A percentile compares a stretch with the other conserved stretches of the same genome.
Conservation (phyloP, 2,113 vertebrate genomes). For the Pachypanchax playfairii region DNA sequence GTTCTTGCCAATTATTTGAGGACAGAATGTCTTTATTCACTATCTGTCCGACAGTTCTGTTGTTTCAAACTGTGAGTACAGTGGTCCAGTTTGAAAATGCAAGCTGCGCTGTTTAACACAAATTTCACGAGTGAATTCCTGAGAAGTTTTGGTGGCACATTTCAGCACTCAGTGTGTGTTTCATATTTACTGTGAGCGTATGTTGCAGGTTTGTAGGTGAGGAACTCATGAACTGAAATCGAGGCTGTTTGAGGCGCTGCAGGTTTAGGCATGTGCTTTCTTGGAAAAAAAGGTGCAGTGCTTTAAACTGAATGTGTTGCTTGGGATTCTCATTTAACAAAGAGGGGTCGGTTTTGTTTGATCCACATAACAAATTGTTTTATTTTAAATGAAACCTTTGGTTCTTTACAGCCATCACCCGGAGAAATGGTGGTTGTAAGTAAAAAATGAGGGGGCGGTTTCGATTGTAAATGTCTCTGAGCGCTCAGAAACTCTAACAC, state of each 20-base stretch:
- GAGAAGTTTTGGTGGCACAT: slow-evolving; percentile 1
- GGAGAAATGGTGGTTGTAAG: slow-evolving; percentile 19
- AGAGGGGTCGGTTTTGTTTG: slow-evolving; percentile 32
- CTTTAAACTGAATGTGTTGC: slow-evolving; percentile 16
- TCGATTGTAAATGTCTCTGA: slow-evolving; percentile 17
- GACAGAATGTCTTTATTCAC: slow-evolving; percentile 14
- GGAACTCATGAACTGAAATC: slow-evolving; percentile 8
- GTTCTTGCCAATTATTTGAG: neutral
- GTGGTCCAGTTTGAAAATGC: slow-evolving; percentile 21
- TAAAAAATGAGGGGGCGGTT: slow-evolving; percentile 39
- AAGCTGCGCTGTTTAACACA: neutral
- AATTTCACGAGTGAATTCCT: slow-evolving; percentile 5
- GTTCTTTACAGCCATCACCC: neutral
- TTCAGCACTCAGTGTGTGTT: neutral
- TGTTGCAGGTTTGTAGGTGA: slow-evolving; percentile 4
- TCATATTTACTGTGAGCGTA: slow-evolving; percentile 6
- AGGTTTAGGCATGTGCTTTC: slow-evolving; percentile 43
- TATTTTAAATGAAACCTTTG: neutral
- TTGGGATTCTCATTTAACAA: slow-evolving; percentile 25
- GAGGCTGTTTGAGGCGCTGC: slow-evolving; percentile 17
- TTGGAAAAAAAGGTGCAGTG: slow-evolving; percentile 29
- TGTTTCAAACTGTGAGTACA: neutral
- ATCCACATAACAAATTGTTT: neutral
- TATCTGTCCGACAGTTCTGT: slow-evolving; percentile 8
- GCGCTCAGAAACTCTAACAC: neutral